Evolutionary conservation across 2,113 vertebrate genomes (phyloP).

Genomic region (Monopterus albus): DNA sequence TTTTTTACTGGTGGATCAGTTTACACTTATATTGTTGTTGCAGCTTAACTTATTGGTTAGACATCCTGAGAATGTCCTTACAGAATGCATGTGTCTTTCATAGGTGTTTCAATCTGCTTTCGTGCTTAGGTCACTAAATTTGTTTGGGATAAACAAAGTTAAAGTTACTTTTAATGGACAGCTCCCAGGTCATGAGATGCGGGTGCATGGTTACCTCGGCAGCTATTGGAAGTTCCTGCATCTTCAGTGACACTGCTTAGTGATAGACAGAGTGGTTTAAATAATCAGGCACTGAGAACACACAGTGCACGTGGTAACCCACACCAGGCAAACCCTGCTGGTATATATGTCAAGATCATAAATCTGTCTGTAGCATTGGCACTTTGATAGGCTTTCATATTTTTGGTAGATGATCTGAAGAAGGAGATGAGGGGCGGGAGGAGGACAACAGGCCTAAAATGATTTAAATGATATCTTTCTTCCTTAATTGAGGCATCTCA

Average conservation of each 20-base stretch:
- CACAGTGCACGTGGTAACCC: constrained; percentile 19
- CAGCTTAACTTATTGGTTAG: no score
- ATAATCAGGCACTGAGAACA: background rate
- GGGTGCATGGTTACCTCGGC: constrained; percentile 30
- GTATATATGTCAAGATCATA: constrained; percentile 18
- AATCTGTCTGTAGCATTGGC: constrained; percentile 12
- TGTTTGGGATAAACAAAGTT: no score
- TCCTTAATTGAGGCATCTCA: background rate
- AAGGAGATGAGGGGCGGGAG: background rate
- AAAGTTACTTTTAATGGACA: no score
- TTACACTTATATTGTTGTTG: no score
- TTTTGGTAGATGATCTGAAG: constrained; percentile 5
- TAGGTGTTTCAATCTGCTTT: no score
- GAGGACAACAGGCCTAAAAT: background rate
- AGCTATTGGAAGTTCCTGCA: constrained; percentile 13
- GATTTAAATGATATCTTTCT: background rate
- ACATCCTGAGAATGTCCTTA: no score
- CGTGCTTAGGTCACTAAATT: no score
- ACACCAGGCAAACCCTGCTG: constrained; percentile 20
- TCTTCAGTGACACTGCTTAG: background rate
- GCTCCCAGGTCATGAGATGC: constrained; percentile 13
- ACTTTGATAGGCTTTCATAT: background rate
- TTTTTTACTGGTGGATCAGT: no score
- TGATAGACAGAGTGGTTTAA: constrained; percentile 22
- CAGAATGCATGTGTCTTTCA: no score